Base-by-base conservation (phyloP, 2,113 vertebrate species). In the Campylorhamphus procurvoides region DNA sequence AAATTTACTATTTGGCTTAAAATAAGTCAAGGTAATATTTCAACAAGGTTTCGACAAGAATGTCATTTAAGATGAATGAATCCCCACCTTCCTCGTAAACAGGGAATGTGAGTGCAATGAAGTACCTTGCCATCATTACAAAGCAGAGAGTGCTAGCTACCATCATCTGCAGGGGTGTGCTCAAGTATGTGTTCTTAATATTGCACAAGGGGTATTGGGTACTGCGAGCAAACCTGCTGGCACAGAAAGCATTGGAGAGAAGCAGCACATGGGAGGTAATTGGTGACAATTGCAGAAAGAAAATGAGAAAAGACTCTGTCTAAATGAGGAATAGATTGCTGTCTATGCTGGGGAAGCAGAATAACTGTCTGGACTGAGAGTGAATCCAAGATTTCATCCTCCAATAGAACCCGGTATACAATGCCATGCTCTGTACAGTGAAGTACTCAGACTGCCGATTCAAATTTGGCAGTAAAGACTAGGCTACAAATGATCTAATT, bases 401-500 rank as follows among this genome's bases (percentile, higher is more conserved):
- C 79, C 89, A 89, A 82, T 62, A 96, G 84, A 94, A 91, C 37
- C 58, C 89, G 46, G 82, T 91, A 91, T 75, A 94, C 77, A 95
- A 76, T 84, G 25, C 50, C 40, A 29, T 84, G 37, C 44, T 78
- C 40, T 84, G 49, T 37, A 82, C 18, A 87, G 8, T 93, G 90
- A 97, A 96, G 87, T 64, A 89, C 75, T 94, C 59, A 79, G 91
- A 88, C 71, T 95, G 90, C 96, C 68, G 95, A 91, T 97, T 92
- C 94, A 95, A 96, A 96, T 96, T 97, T 98, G 97, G 98, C 98
- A 97, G 88, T 94, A 96, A 95, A 94, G 83, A 23, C 86, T 88
- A 74, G 62, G 77, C 85, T 96, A 92, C 87, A 97, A 97, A 98
- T 93, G 96, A 95, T 96, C 97, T 97, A 97, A 97, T 98, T 98